Conservation (phyloP, 2,888 invertebrate species). For the Azorinus chamasolen region DNA sequence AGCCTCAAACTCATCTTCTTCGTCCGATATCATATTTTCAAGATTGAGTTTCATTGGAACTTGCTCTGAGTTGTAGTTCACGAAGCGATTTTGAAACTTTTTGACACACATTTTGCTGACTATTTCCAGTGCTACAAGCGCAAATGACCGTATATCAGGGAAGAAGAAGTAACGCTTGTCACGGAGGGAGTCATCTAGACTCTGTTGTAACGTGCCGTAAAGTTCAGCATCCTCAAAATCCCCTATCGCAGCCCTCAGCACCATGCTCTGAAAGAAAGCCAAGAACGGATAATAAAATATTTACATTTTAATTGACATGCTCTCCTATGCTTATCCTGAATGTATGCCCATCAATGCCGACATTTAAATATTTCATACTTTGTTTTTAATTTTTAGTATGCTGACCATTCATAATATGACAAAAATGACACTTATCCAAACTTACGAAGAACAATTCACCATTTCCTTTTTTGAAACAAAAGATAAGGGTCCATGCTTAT, state of each 20-base stretch:
- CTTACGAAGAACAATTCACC: no score
- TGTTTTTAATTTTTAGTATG: no score
- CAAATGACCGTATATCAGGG: constrained; percentile 80
- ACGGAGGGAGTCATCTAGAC: constrained; percentile 65
- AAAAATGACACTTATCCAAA: no score
- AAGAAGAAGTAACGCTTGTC: constrained; percentile 78
- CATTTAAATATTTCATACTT: no score
- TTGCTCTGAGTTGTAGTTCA: constrained; percentile 59
- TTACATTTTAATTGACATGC: no score
- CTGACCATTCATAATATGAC: no score
- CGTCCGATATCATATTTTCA: constrained; percentile 59
- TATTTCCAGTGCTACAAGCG: constrained; percentile 77
- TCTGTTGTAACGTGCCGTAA: constrained; percentile 79
- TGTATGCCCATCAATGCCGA: no score
- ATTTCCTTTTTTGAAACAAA: no score
- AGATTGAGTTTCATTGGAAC: constrained; percentile 56
- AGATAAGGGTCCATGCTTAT: no score
- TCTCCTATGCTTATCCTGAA: no score
- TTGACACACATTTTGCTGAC: constrained; percentile 76
- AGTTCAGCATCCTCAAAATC: constrained; percentile 81
- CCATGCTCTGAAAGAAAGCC: constrained; percentile 73
- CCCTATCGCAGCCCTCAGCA: constrained; percentile 78
- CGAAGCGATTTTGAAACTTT: constrained; percentile 65
- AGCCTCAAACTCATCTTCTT: constrained; percentile 64
- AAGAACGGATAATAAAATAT: no score